Evolutionary conservation across 1,140 invertebrate species (phyloP), one percentile per base, ranked within the genome.

Genomic region (Cataglyphis hispanica): DNA sequence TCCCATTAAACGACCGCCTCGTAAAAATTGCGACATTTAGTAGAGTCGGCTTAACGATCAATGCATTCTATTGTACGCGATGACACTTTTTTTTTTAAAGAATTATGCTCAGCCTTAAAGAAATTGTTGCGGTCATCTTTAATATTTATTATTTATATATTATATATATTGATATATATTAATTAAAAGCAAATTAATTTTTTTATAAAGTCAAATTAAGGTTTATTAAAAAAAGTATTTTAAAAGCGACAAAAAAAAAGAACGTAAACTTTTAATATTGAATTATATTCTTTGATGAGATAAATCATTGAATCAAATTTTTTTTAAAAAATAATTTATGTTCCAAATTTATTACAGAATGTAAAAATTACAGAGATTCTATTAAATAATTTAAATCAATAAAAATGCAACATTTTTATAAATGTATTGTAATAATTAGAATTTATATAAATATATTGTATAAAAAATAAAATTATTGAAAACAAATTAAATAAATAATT

Each of bases 11-110:
- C 13, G 43, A 53, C 16, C 27, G n/a, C 22, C 43, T 31, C 60
- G 11, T 67, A 80, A 80, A 80, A 67, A 37, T 69, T 67, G 43
- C 31, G 27, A 37, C 43, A 53, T 80, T 67, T 80, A 16, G 19
- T 56, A 27, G 31, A 67, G 60, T 50, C 60, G 27, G 34, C 43
- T 80, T 67, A 80, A 80, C 13, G 43, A 19, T 64, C 60, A 22
- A 64, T 64, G 40, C 25, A 80, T 67, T 67, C 27, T 50, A 66
- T 22, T 7, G 27, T 64, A 25, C 43, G 8, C 46, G 16, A n/a
- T 34, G 25, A 76, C 34, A 61, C 1, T n/a, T 69, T 25, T 22
- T 76, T 5, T 76, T 64, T n/a, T n/a, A n/a, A 16, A 77, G 11
- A 27, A 63, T 61, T 61, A 16, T 31, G 6, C 3, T 0, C 46